These are phyloP conservation scores for Dicrurus megarhynchus DNA, from an alignment of 2,113 vertebrate genomes.

Conservation along the genomic window DNA sequence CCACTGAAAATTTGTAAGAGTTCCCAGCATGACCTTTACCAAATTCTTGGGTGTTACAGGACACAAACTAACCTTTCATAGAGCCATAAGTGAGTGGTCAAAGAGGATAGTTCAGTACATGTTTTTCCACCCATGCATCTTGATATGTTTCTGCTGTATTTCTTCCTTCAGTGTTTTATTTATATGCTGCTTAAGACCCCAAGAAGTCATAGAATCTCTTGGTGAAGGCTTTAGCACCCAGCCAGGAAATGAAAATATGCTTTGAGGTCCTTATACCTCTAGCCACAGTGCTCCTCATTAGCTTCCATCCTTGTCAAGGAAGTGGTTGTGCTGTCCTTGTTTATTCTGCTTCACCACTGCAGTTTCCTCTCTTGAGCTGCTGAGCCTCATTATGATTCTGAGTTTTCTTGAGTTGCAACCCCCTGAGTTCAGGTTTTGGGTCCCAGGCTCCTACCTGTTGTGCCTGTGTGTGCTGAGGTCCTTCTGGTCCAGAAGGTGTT, in stretches of 20 bases:
- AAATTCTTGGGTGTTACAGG: neutral
- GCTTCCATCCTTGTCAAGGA: neutral
- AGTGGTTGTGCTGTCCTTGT: neutral
- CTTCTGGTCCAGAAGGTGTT: neutral
- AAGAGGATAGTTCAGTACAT: neutral
- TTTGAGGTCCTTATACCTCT: neutral
- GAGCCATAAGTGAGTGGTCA: no score
- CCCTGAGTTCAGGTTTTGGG: neutral
- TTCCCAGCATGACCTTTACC: neutral
- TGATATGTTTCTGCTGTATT: neutral
- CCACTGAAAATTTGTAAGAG: neutral
- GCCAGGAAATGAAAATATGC: neutral
- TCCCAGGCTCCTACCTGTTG: neutral
- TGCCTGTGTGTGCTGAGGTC: neutral
- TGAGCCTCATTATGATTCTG: neutral
- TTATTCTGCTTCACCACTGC: neutral
- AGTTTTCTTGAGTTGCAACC: neutral
- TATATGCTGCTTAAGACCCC: neutral
- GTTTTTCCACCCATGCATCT: neutral
- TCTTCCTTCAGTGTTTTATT: neutral
- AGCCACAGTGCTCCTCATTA: neutral
- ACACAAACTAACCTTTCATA: neutral
- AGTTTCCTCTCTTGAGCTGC: neutral
- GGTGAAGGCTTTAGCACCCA: neutral
- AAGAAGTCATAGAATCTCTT: neutral